Evolutionary conservation across 2,888 invertebrate species (phyloP).

Genomic region (Mesorhabditis spiculigera): DNA sequence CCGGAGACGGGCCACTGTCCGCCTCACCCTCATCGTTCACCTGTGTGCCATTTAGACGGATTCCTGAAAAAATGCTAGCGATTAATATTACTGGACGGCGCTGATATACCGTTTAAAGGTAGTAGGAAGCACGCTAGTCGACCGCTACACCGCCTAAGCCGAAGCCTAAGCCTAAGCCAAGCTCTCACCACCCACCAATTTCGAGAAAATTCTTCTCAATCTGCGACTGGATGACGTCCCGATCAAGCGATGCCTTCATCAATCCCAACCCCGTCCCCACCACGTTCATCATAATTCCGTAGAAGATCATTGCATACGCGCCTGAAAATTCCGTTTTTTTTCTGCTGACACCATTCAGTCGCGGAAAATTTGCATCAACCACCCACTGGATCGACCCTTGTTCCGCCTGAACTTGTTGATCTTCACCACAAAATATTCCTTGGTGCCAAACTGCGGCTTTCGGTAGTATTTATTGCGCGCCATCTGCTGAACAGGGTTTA

Average conservation of each 20-base stretch:
- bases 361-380: too few relatives aligned
- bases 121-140: too few relatives aligned
- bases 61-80: too few relatives aligned
- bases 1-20: neutral
- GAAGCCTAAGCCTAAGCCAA: too few relatives aligned
- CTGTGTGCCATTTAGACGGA: neutral
- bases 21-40: neutral
- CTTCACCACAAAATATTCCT: constrained; percentile 3
- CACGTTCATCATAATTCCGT: neutral
- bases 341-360: neutral
- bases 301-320: neutral
- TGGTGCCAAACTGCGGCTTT: neutral
- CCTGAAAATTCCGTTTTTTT: neutral
- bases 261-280: neutral
- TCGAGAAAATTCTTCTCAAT: neutral
- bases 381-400: constrained; percentile 3
- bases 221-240: constrained; percentile 6
- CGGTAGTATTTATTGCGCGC: neutral
- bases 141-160: too few relatives aligned
- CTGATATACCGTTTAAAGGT: too few relatives aligned
- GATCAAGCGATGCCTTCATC: constrained; percentile 2
- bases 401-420: neutral
- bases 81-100: too few relatives aligned
- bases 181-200: neutral
- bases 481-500: neutral